Base-by-base conservation (phyloP, 2,888 invertebrate genomes). In the Xylophagus ater region DNA sequence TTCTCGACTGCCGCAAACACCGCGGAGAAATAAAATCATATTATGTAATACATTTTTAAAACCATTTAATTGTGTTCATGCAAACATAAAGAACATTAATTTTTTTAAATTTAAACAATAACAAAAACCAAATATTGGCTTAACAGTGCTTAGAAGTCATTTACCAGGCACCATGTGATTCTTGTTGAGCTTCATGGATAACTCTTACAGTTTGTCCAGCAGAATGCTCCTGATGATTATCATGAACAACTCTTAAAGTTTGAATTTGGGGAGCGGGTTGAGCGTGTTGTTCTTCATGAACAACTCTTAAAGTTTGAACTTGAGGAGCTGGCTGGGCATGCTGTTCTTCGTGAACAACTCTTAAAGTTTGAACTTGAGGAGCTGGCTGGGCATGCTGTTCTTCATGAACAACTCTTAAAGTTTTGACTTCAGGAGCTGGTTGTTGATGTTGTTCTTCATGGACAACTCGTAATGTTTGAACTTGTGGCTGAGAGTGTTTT, bases 131-230 rank as follows among this genome's bases (percentile, higher is more conserved):
- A 25, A 23, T 24, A 12, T 24, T 6, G 34, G 24, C 34, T 24
- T 34, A 34, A 14, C 24, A 34, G 18, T 25, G 14, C 10, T 13
- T 12, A 10, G 4, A 17, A 26, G 8, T 19, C 9, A 9, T 15
- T 36, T 13, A 36, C 29, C 29, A 29, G 10, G 21, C 12, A 13
- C 15, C 28, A 9, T 28, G 29, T 20, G 26, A 35, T 14, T 21
- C 28, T 21, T 25, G 37, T 31, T 30, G 37, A 12, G 37, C 29
- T 17, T 37, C 37, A 14, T 31, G 37, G 17, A 37, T 37, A 24
- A 37, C 31, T 18, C 31, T 37, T 10, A 30, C 17, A 17, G 37
- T 37, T 24, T 37, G 37, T 3, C 24, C 37, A 18, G 37, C n/a
- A n/a, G n/a, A n/a, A 15, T 25, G 26, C 19, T 28, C 20, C 25